Evolutionary conservation across 2,113 vertebrate species (phyloP).

Genomic region (Lamprotornis superbus): DNA sequence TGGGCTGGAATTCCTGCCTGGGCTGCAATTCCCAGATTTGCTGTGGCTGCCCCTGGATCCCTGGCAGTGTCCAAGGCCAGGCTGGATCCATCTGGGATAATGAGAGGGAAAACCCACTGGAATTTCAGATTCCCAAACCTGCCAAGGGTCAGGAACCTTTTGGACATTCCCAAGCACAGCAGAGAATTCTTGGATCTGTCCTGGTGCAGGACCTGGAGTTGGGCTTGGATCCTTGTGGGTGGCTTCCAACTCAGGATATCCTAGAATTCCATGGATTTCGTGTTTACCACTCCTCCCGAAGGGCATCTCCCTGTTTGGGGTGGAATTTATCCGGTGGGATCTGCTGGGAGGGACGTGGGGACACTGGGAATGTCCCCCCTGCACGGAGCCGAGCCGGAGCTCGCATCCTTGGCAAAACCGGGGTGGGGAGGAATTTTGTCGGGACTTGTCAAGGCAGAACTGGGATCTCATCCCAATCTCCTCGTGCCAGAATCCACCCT

Average conservation of each 20-base stretch:
- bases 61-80: neutral
- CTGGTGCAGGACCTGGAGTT: neutral
- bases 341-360: neutral
- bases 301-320: neutral
- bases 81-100: rapidly evolving
- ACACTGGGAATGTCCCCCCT: neutral
- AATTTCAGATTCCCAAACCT: neutral
- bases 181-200: neutral
- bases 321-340: neutral
- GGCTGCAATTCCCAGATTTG: neutral
- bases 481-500: neutral
- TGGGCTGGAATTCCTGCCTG: neutral
- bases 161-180: neutral
- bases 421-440: neutral
- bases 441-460: neutral
- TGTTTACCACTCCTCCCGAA: neutral
- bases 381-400: neutral
- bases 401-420: neutral
- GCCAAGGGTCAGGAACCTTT: rapidly evolving
- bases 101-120: neutral
- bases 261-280: neutral
- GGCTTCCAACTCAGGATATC: rapidly evolving
- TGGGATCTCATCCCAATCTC: neutral
- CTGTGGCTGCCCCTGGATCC: neutral
- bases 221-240: neutral